Conservation (phyloP, 1,140 invertebrate species). For the Thrips palmi region DNA sequence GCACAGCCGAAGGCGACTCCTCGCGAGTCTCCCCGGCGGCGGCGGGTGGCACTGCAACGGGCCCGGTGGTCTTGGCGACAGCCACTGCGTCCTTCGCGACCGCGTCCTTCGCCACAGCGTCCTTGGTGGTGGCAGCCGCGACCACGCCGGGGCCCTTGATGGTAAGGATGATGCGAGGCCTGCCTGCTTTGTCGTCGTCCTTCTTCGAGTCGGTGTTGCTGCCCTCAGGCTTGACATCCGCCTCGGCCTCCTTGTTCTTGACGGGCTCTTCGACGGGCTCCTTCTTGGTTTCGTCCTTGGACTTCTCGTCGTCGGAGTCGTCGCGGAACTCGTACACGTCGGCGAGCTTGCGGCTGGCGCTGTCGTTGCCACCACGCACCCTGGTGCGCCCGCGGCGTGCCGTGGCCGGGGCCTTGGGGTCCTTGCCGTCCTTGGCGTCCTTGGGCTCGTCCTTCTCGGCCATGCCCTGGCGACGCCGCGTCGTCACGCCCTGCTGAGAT, state of each 20-base stretch:
- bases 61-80: slow-evolving; percentile 25
- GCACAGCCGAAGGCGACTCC: slow-evolving; percentile 17
- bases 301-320: slow-evolving; percentile 62
- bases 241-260: too few relatives aligned
- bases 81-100: slow-evolving; percentile 24
- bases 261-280: too few relatives aligned
- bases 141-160: slow-evolving; percentile 49
- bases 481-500: too few relatives aligned
- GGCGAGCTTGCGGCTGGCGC: slow-evolving; percentile 24
- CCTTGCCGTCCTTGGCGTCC: too few relatives aligned
- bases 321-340: slow-evolving; percentile 74
- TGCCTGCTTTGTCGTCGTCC: slow-evolving; percentile 27
- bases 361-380: slow-evolving; percentile 27
- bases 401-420: too few relatives aligned
- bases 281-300: too few relatives aligned
- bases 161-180: slow-evolving; percentile 55
- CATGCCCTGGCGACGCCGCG: too few relatives aligned
- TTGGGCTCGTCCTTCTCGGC: too few relatives aligned
- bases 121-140: too few relatives aligned
- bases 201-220: background rate
- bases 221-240: too few relatives aligned
- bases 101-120: slow-evolving; percentile 19
- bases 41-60: slow-evolving; percentile 29
- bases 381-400: slow-evolving; percentile 22
- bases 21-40: slow-evolving; percentile 9